A percentile compares a stretch with the other conserved stretches of the same genome.
Conservation (phyloP, 2,797 vertebrate species). For the Vespertilio murinus region DNA sequence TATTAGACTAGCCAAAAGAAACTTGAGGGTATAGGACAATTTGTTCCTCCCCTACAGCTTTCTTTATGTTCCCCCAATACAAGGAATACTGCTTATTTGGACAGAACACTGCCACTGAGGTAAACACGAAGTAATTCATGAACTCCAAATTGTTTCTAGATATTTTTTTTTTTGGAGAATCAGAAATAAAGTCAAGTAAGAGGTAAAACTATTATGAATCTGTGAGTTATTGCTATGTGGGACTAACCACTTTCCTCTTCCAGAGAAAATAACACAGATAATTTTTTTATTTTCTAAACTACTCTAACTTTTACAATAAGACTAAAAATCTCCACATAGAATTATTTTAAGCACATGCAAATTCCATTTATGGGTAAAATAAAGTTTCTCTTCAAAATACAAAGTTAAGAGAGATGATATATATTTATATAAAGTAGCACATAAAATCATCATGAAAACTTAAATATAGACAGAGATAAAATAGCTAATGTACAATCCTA, state of each 20-base stretch:
- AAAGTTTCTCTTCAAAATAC: slow-evolving; percentile 11
- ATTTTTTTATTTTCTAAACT: neutral
- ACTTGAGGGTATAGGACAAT: neutral
- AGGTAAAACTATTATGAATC: neutral
- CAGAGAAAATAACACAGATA: neutral
- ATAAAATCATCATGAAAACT: neutral
- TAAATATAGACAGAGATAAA: neutral
- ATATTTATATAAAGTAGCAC: neutral
- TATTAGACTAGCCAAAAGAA: neutral
- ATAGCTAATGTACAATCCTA: neutral
- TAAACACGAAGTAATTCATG: neutral
- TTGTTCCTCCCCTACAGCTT: neutral
- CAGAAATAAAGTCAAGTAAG: slow-evolving; percentile 12
- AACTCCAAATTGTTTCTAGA: neutral
- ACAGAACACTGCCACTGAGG: neutral
- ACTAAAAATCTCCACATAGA: neutral
- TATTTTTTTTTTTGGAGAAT: neutral
- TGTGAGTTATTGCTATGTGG: neutral
- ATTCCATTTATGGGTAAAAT: neutral
- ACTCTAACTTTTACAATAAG: neutral
- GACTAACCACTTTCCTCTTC: neutral
- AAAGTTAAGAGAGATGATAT: slow-evolving; percentile 19
- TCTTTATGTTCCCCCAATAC: neutral
- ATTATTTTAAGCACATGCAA: neutral
- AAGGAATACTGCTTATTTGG: neutral